Evolutionary conservation across 1,140 invertebrate species (phyloP), one percentile per base, ranked within the genome.

Genomic region (Armadillidium nasatum): DNA sequence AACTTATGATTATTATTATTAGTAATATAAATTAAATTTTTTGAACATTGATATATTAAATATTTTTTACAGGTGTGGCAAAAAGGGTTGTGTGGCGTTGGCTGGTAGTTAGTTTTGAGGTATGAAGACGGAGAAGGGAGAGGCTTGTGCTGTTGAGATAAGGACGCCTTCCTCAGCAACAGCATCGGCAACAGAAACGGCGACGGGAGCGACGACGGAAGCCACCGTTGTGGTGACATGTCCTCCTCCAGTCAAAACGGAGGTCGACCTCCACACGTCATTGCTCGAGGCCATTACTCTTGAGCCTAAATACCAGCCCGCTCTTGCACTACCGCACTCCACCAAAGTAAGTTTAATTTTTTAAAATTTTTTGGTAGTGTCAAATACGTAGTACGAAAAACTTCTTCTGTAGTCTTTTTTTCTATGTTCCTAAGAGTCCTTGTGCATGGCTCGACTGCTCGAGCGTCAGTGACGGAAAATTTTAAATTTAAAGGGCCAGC

Each of bases 281-380:
- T 21, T 69, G 67, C 67, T 69, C 22, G 67, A 69, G 67, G 67
- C 67, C 9, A n/a, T n/a, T 23, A 69, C 67, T 69, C 67, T 69
- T 19, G 67, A 69, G 67, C 67, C 68, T 33, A 70, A 70, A 21
- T 70, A 70, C 23, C 68, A 70, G 68, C 68, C 68, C 19, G 68
- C 68, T 33, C 68, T 70, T 70, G 68, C 68, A 4, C 68, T 70
- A 22, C 68, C 68, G 19, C 68, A 70, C 10, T 22, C 68, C 2
- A 70, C 68, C 11, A 70, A 70, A 21, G 68, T 70, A 70, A 70
- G 68, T 60, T 33, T 33, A 33, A 3, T 33, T 33, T 33, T 10
- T 10, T 10, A 50, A 15, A 50, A 50, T 50, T 10, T 9, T 50
- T 50, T 50, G 9, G 46, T 15, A 50, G 9, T 10, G 46, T 50